phyloP scores from a whole-genome alignment of 2,113 vertebrate species.

The Xenopus laevis region DNA sequence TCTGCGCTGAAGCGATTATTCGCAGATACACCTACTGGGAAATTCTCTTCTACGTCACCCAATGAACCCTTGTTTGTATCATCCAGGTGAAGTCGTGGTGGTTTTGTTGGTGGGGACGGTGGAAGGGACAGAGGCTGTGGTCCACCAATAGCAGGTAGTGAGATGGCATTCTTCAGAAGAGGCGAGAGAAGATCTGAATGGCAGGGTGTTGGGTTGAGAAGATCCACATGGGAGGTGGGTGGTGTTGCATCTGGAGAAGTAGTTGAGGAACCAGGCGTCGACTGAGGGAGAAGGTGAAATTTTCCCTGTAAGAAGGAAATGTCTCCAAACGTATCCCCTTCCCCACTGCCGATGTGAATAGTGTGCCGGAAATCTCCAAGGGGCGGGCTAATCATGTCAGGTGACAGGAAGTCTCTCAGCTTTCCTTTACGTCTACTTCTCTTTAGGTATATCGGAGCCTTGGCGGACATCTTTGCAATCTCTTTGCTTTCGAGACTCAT shows the following conservation, averaged over 20 bases:
- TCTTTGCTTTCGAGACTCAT: neutral
- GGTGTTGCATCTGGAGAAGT: conserved; percentile 21
- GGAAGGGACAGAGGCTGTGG: conserved; percentile 70
- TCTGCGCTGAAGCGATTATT: conserved; percentile 40
- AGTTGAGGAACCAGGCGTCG: conserved; percentile 18
- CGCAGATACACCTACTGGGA: conserved; percentile 15
- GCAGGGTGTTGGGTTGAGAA: conserved; percentile 6
- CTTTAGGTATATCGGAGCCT: conserved; percentile 81
- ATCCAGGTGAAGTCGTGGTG: conserved; percentile 69
- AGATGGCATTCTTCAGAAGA: conserved; percentile 75
- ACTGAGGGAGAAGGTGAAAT: conserved; percentile 73
- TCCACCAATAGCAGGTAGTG: conserved; percentile 66
- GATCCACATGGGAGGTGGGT: neutral
- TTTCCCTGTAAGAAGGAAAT: conserved; percentile 82
- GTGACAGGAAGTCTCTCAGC: conserved; percentile 73
- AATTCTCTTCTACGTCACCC: neutral
- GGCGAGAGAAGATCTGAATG: conserved; percentile 53
- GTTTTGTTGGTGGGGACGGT: conserved; percentile 60
- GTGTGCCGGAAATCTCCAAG: conserved; percentile 82
- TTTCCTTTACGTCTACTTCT: conserved; percentile 72
- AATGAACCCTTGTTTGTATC: conserved; percentile 16
- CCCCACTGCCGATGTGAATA: conserved; percentile 75
- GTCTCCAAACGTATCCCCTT: conserved; percentile 74
- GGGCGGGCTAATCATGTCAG: conserved; percentile 82
- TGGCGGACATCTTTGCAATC: conserved; percentile 65